Evolutionary conservation across 1,140 invertebrate species (phyloP), one percentile per base, ranked within the genome.

Genomic region (Trichonephila clavipes): DNA sequence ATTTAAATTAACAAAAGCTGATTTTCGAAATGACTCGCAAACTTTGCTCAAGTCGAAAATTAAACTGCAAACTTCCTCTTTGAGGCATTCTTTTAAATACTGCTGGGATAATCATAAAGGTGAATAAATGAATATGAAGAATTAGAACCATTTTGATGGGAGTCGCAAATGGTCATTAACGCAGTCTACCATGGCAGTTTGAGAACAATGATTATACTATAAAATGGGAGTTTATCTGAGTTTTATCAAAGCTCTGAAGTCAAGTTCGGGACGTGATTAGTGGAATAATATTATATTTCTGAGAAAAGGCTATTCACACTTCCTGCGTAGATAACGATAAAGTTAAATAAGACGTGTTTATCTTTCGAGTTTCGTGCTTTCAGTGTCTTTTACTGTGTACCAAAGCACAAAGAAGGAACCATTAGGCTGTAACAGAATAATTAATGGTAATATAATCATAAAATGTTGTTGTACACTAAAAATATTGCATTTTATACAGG

Each of bases 121-220:
- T n/a, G 12, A 24, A 10, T n/a, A 69, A 24, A 69, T 69, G 24
- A 69, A 51, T 12, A 51, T 51, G 51, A 51, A 51, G 51, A 51
- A 51, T 51, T 51, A 51, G 51, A 51, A 24, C 66, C 66, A 24
- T 69, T 69, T 69, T 69, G 66, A 69, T 24, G 10, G 24, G 66
- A 69, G 66, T 24, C 66, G 21, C 66, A 28, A 69, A 69, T 69
- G 66, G 24, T 69, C 66, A 69, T 69, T 69, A 69, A 69, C 66
- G 24, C 66, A 24, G n/a, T 69, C 66, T 24, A 69, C 66, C 24
- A 24, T 69, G n/a, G 14, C n/a, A 69, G n/a, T 69, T 69, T 24
- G 66, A 8, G 66, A 4, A 69, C 24, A 69, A 69, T 69, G 14
- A 51, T n/a, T 12, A 69, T n/a, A 24, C 66, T n/a, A 69, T 69